These are phyloP conservation scores for Leucania comma DNA, from an alignment of 2,888 invertebrate genomes.

Conservation along the genomic window DNA sequence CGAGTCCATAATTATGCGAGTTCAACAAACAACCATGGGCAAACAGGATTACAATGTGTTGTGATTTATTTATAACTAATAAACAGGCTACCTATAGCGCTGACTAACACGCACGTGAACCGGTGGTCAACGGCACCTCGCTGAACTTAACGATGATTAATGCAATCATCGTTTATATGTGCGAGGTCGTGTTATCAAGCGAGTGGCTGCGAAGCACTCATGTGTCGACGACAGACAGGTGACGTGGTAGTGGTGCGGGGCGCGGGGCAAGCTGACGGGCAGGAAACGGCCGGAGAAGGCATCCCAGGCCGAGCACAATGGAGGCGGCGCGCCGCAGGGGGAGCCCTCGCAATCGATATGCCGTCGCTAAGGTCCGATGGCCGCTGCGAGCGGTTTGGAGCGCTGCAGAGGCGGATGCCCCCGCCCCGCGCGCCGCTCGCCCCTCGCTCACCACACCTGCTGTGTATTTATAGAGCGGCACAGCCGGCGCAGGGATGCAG, in stretches of 20 bases:
- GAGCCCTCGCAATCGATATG: slow-evolving; percentile 91
- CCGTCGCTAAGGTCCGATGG: slow-evolving; percentile 91
- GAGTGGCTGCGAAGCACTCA: slow-evolving; percentile 69
- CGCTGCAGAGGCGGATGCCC: slow-evolving; percentile 89
- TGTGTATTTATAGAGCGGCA: slow-evolving; percentile 89
- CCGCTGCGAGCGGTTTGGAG: slow-evolving; percentile 88
- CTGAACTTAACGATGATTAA: slow-evolving; percentile 46
- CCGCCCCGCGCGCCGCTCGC: slow-evolving; percentile 79
- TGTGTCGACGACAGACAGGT: slow-evolving; percentile 76
- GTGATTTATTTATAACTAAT: slow-evolving; percentile 55
- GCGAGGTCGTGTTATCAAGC: slow-evolving; percentile 59
- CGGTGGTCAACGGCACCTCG: slow-evolving; percentile 40
- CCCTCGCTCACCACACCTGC: slow-evolving; percentile 87
- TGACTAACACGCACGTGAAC: slow-evolving; percentile 19
- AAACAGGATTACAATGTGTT: slow-evolving; percentile 49
- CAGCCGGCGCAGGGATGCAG: slow-evolving; percentile 86
- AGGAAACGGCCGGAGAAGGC: slow-evolving; percentile 89
- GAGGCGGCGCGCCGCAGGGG: slow-evolving; percentile 89
- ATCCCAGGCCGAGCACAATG: slow-evolving; percentile 89
- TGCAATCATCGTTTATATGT: slow-evolving; percentile 48
- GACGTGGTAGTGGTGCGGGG: slow-evolving; percentile 78
- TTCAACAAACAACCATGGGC: slow-evolving; percentile 42
- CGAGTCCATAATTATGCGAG: slow-evolving; percentile 34
- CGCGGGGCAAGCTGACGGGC: slow-evolving; percentile 78
- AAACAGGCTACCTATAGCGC: slow-evolving; percentile 20